These are phyloP conservation scores for Plusia festucae DNA, from an alignment of 2,888 invertebrate species.

Conservation along the genomic window DNA sequence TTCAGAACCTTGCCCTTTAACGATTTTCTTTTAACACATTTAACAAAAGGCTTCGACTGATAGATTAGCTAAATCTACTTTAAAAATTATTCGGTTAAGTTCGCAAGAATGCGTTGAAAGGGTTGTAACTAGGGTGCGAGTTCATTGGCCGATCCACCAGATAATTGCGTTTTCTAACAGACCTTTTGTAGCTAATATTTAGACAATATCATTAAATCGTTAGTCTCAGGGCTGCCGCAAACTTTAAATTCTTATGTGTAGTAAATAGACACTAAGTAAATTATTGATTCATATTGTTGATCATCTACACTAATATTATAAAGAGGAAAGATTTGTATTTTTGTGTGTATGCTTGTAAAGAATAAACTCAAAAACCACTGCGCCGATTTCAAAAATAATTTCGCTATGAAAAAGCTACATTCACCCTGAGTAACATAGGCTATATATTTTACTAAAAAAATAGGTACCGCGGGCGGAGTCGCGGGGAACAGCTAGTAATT, in stretches of 20 bases:
- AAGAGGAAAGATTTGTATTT: too few species aligned
- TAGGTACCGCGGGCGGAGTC: too few species aligned
- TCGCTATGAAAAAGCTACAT: too few species aligned
- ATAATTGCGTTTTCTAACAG: slow-evolving; percentile 10
- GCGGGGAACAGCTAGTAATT: too few species aligned
- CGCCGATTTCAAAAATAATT: too few species aligned
- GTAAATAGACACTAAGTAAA: too few species aligned
- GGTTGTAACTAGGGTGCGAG: slow-evolving; percentile 33
- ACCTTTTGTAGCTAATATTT: slow-evolving; percentile 10
- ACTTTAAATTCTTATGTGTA: not conserved
- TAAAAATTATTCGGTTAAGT: slow-evolving; percentile 25
- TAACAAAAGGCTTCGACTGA: slow-evolving; percentile 16
- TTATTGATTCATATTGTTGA: too few species aligned
- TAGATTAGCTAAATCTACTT: slow-evolving; percentile 15
- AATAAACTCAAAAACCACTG: too few species aligned
- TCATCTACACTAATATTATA: too few species aligned
- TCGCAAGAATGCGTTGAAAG: slow-evolving; percentile 26
- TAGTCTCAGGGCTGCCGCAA: not conserved
- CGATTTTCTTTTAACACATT: not conserved
- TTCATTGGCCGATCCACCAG: slow-evolving; percentile 24
- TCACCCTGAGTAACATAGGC: too few species aligned
- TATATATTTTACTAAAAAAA: too few species aligned
- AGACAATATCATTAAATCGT: not conserved
- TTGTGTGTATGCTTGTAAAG: too few species aligned
- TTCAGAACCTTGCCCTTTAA: not conserved